Conservation (phyloP, 2,113 vertebrate genomes). For the Chloebia gouldiae region DNA sequence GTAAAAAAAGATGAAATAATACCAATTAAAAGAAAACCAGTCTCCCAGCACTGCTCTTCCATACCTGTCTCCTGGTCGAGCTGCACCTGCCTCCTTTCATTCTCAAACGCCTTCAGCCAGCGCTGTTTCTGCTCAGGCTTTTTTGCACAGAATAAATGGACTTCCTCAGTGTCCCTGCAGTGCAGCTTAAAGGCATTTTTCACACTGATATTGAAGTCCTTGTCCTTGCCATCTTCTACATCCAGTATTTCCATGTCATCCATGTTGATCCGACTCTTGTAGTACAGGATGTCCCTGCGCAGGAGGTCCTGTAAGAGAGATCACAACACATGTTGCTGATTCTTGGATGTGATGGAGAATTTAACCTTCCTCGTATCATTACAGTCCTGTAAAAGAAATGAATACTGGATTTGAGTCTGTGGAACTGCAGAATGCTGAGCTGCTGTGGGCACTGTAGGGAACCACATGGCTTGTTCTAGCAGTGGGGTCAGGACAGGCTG, state of each 20-base stretch:
- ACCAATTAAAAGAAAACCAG: not conserved
- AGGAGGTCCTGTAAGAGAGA: slow-evolving; percentile 85
- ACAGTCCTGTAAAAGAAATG: not conserved
- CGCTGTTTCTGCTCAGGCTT: slow-evolving; percentile 93
- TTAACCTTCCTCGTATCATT: not conserved
- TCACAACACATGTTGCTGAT: not conserved
- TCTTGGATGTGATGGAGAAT: not conserved
- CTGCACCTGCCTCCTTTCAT: slow-evolving; percentile 89
- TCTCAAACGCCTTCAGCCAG: slow-evolving; percentile 89
- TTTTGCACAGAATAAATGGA: slow-evolving; percentile 89
- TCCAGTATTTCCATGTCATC: slow-evolving; percentile 88
- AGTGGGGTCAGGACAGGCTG: not conserved
- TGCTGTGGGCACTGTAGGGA: not conserved
- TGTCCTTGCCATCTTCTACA: slow-evolving; percentile 90
- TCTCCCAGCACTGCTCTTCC: not conserved
- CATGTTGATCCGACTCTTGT: slow-evolving; percentile 90
- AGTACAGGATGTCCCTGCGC: slow-evolving; percentile 90
- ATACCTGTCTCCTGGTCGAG: slow-evolving; percentile 90
- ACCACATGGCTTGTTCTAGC: accelerated
- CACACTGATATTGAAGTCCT: slow-evolving; percentile 87
- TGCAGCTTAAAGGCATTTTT: slow-evolving; percentile 89
- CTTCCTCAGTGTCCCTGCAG: slow-evolving; percentile 73
- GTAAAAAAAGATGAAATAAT: not conserved
- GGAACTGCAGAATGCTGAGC: not conserved
- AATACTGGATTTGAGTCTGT: not conserved